Base-by-base conservation (phyloP, 2,113 vertebrate species). In the Sarotherodon lohbergeri region DNA sequence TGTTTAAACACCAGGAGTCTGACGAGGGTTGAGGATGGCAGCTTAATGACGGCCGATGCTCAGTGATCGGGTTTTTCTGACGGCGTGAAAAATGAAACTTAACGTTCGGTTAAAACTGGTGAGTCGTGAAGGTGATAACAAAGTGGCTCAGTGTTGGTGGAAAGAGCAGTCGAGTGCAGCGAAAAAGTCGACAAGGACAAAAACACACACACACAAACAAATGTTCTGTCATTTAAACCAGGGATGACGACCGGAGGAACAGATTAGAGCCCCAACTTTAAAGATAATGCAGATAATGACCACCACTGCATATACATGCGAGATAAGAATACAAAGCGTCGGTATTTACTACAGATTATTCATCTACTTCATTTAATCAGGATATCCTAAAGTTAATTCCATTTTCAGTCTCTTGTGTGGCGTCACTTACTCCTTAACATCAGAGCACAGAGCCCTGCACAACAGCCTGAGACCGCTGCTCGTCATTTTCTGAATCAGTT, bases 71-170 rank as follows among this genome's bases (percentile, higher is more conserved):
- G 7, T 83, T 66, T 78, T 27, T 29, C 4, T n/a, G 39, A 48
- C 5, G 57, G 5, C 5, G 34, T 73, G 73, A 71, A 82, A 55
- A 11, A 52, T 9, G 41, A 4, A 66, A 39, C 22, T 14, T 14
- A 87, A 68, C 24, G 5, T 48, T 76, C 36, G 7, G 71, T 32
- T 83, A 14, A 82, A 84, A 55, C 54, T 2, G 59, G 71, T 29
- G 82, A 41, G 13, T 54, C 27, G 82, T 22, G 54, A 55, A 90
- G 16, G 6, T 57, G 73, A 4, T 29, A 46, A 80, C 32, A 22
- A 54, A 63, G 54, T 32, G 88, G 61, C 86, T 93, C 90, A 34
- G 88, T 76, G 84, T 54, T 59, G 78, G 85, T 86, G 61, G 29
- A 80, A 82, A 85, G 87, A 39, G 56, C 46, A 88, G 73, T 39